Percentiles rank a stretch among this genome's conserved stretches.
Evolutionary conservation across 2,797 vertebrate genomes (phyloP).

Genomic region (Enteromius afrohamiltoni): DNA sequence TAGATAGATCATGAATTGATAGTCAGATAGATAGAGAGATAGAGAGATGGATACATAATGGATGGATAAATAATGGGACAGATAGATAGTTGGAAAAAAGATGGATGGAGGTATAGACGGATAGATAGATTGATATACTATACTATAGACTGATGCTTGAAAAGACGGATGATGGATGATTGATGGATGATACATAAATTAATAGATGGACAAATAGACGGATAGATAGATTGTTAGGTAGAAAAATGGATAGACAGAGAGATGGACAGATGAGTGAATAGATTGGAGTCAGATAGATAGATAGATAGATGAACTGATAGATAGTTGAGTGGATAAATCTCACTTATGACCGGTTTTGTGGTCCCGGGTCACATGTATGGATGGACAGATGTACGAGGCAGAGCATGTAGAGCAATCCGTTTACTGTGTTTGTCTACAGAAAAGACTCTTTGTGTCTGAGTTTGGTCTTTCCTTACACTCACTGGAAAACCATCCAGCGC

Average conservation of each 20-base stretch:
- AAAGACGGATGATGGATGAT: background rate
- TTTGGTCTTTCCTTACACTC: slow-evolving; percentile 61
- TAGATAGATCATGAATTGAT: background rate
- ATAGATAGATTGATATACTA: too few species aligned
- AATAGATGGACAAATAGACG: background rate
- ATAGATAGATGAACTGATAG: too few species aligned
- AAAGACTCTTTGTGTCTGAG: slow-evolving; percentile 20
- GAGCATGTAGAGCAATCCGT: slow-evolving; percentile 66
- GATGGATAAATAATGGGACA: too few species aligned
- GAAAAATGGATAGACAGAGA: background rate
- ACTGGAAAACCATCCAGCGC: slow-evolving; percentile 65
- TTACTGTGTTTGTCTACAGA: slow-evolving; percentile 5
- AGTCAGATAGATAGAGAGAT: background rate
- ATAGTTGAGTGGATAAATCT: background rate
- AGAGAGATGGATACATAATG: background rate
- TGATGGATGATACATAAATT: background rate
- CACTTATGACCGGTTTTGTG: too few species aligned
- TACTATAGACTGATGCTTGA: too few species aligned
- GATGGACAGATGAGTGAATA: background rate
- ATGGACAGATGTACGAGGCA: background rate
- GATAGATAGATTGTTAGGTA: too few species aligned
- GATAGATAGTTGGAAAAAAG: too few species aligned
- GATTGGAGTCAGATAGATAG: too few species aligned
- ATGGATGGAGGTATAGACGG: too few species aligned
- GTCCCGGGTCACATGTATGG: too few species aligned